Evolutionary conservation across 2,888 invertebrate species (phyloP), one percentile per base, ranked within the genome.

Genomic region (Himalopsyche tibetana): DNA sequence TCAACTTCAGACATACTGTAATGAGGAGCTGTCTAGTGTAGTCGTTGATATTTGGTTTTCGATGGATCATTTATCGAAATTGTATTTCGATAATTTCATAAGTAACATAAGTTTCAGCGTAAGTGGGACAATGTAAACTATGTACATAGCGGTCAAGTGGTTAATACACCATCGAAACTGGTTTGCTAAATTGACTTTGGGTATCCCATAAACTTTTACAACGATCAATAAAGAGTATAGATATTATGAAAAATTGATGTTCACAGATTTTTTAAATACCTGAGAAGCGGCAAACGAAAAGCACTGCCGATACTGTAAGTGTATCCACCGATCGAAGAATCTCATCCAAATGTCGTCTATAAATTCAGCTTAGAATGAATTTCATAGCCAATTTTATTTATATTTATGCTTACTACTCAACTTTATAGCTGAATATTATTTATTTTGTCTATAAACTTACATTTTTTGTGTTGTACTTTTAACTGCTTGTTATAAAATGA

Each of bases 121-220:
- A 51, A 51, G 15, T 51, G 15, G 51, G 15, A 15, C 51, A 51
- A 5, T 51, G 51, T 51, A 2, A 15, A 12, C 15, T 51, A 51
- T 51, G 4, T 2, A 51, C 63, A n/a, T 5, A 11, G 63, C 63
- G 63, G 4, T 28, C 19, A 3, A 63, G 19, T 63, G 63, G 63
- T 63, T 63, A 63, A 12, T 51, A 15, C 63, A 63, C 63, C 63
- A 63, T 19, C 0, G 19, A 63, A 63, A 63, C 63, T 63, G 63
- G 63, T 63, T 63, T 63, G 63, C 63, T 63, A 63, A 63, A 63
- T 63, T 28, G 63, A 63, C 63, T 63, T 63, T 63, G 63, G 63
- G n/a, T 63, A 63, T 63, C 63, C 63, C 63, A 63, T 63, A 63
- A 63, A 63, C 63, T 63, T 63, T 63, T 63, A 63, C 63, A 63